A percentile compares a stretch with the other conserved stretches of the same genome.
Conservation (phyloP, 35 echinoderm and acorn worm species). For the Apostichopus japonicus region DNA sequence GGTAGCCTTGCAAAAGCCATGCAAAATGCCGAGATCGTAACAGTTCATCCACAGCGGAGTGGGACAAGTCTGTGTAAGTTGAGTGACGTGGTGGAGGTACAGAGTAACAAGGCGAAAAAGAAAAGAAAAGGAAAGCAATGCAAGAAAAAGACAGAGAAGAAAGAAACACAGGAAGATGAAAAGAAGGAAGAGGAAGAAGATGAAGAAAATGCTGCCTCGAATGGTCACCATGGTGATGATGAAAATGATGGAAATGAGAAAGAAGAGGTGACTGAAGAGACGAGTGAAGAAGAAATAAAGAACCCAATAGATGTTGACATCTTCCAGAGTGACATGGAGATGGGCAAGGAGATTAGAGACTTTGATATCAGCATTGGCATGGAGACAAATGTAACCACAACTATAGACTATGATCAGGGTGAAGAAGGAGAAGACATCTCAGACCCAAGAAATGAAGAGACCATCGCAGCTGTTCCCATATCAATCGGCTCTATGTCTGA, state of each 20-base stretch:
- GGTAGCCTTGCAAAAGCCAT: not conserved
- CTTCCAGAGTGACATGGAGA: too few species aligned
- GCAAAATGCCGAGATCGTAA: not conserved
- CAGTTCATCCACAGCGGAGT: not conserved
- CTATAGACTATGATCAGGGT: too few species aligned
- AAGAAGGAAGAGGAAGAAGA: not conserved
- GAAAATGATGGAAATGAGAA: not conserved
- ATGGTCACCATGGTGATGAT: too few species aligned
- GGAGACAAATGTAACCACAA: too few species aligned
- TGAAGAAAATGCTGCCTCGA: not conserved
- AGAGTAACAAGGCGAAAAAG: not conserved
- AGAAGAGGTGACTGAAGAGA: not conserved
- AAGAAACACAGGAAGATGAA: not conserved
- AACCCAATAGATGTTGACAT: too few species aligned
- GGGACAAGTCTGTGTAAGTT: constrained; percentile 1
- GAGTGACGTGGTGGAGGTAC: not conserved
- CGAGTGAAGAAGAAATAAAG: not conserved
- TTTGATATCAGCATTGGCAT: too few species aligned
- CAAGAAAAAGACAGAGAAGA: not conserved
- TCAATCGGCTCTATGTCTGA: not conserved
- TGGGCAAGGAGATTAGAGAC: too few species aligned
- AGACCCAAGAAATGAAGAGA: too few species aligned
- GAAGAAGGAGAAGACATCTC: too few species aligned
- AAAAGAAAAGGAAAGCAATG: not conserved
- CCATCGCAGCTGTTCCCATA: not conserved